A percentile compares a stretch with the other conserved stretches of the same genome.
Conservation (phyloP, 2,797 vertebrate species). For the Lepilemur ruficaudatus region DNA sequence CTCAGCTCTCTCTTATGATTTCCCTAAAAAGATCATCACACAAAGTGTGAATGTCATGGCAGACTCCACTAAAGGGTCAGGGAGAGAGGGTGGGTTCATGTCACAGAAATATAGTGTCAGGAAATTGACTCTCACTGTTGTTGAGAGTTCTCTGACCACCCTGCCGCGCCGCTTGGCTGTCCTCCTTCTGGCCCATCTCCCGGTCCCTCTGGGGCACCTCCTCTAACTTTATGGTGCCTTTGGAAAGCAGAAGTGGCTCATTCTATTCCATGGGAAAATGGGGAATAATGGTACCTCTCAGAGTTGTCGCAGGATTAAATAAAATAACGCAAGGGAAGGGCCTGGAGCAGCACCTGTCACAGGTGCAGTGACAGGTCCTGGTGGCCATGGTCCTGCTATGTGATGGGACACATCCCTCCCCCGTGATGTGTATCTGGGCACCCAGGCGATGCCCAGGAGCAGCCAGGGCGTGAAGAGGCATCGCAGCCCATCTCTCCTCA, state of each 20-base stretch:
- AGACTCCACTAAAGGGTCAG: background rate
- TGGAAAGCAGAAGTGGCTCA: background rate
- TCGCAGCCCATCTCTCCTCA: background rate
- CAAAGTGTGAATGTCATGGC: background rate
- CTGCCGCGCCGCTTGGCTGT: background rate
- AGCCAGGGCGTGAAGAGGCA: background rate
- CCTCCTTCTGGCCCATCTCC: background rate
- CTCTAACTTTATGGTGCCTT: background rate
- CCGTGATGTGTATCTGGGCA: background rate
- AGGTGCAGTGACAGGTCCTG: background rate
- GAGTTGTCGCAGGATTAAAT: background rate
- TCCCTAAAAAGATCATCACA: background rate
- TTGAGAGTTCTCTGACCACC: background rate
- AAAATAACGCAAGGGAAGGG: fast-evolving
- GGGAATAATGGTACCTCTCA: background rate
- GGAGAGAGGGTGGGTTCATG: background rate
- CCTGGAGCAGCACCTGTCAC: background rate
- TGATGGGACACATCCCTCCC: background rate
- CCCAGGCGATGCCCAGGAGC: background rate
- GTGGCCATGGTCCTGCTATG: background rate
- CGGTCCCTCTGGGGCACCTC: background rate
- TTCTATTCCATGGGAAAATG: background rate
- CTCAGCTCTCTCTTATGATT: background rate
- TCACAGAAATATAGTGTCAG: background rate
- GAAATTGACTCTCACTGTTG: background rate